phyloP scores from a whole-genome alignment of 1,140 invertebrate genomes.

The Ylistrum balloti region DNA sequence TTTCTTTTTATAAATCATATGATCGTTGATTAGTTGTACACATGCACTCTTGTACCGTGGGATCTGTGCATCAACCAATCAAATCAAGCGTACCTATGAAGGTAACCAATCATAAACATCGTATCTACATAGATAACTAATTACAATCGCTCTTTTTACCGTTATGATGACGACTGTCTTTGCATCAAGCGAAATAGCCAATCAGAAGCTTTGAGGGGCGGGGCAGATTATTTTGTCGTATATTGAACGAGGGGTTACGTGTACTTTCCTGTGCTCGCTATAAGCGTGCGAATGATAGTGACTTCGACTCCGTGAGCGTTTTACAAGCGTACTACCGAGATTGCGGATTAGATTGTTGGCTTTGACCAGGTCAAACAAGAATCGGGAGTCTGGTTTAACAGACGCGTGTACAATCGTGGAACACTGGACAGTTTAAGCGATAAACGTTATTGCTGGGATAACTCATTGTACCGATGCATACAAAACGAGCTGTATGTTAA shows the following conservation, averaged over 20 bases:
- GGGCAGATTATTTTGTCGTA: not conserved
- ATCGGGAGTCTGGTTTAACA: not conserved
- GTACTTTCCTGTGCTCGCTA: not conserved
- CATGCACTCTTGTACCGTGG: conserved; percentile 14
- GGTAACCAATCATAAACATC: not conserved
- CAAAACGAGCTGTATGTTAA: not conserved
- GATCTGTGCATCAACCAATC: not conserved
- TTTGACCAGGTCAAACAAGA: not conserved
- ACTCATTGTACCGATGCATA: not conserved
- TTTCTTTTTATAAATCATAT: conserved; percentile 39
- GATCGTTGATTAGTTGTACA: not conserved
- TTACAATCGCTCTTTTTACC: conserved; percentile 9
- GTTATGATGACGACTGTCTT: conserved; percentile 33
- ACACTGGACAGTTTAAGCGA: not conserved
- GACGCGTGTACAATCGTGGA: not conserved
- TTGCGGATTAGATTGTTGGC: not conserved
- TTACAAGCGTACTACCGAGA: not conserved
- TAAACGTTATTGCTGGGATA: not conserved
- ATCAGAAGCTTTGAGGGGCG: not conserved
- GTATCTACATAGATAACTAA: conserved; percentile 35
- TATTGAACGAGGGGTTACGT: not conserved
- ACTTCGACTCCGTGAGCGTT: not conserved
- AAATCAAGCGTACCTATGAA: not conserved
- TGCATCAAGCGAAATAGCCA: not conserved
- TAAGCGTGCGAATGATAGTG: conserved; percentile 24